Percentiles rank a stretch among this genome's conserved stretches.
Conservation (phyloP, 1,140 invertebrate genomes). For the Globodera rostochiensis region DNA sequence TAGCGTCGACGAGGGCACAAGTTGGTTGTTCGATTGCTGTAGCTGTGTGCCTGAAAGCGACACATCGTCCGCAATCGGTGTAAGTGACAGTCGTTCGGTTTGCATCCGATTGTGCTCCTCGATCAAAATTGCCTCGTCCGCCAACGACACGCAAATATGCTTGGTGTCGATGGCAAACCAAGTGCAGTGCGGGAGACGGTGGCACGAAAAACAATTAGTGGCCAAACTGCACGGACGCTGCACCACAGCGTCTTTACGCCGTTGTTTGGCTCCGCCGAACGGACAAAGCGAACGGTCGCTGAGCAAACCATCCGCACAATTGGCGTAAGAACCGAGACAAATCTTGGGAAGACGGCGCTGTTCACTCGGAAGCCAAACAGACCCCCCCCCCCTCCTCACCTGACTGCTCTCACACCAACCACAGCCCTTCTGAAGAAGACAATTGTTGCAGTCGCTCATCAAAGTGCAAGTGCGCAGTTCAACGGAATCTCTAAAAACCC, state of each 20-base stretch:
- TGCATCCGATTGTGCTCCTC: slow-evolving; percentile 54
- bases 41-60: neutral
- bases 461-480: slow-evolving; percentile 32
- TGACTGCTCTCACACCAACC: slow-evolving; percentile 53
- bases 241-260: slow-evolving; percentile 21
- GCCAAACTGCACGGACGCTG: slow-evolving; percentile 52
- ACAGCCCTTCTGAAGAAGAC: slow-evolving; percentile 46
- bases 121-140: slow-evolving; percentile 58
- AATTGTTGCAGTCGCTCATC: slow-evolving; percentile 49
- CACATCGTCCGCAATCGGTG: slow-evolving; percentile 7
- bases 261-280: slow-evolving; percentile 35
- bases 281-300: slow-evolving; percentile 40
- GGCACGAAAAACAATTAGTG: slow-evolving; percentile 57
- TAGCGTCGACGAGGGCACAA: neutral
- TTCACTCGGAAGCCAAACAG: slow-evolving; percentile 35
- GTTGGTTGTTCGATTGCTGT: slow-evolving; percentile 4
- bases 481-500: neutral
- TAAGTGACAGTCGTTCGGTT: slow-evolving; percentile 26
- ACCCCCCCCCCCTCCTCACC: neutral
- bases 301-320: slow-evolving; percentile 47
- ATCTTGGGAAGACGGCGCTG: neutral
- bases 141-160: slow-evolving; percentile 56
- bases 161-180: slow-evolving; percentile 59
- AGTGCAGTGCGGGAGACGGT: slow-evolving; percentile 52
- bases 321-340: slow-evolving; percentile 27